phyloP scores from a whole-genome alignment of 1,140 invertebrate genomes.

The Marisa cornuarietis region DNA sequence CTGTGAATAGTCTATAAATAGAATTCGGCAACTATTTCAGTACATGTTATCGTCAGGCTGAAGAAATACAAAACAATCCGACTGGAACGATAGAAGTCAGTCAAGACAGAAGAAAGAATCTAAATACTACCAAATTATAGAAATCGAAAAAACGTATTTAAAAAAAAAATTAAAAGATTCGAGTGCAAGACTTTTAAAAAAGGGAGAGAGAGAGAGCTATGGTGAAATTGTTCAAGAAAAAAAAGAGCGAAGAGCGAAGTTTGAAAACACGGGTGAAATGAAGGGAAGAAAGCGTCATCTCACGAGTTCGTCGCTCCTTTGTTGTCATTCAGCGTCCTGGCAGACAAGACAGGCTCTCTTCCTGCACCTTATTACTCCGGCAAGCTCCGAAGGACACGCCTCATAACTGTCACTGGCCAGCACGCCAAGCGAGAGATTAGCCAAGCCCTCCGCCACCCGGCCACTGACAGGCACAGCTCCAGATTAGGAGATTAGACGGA shows the following conservation, averaged over 20 bases:
- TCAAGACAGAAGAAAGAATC: not conserved
- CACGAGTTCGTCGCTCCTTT: too few species aligned
- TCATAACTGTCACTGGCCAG: too few species aligned
- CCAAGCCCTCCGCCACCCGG: too few species aligned
- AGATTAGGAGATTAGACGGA: too few species aligned
- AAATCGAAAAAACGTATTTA: not conserved
- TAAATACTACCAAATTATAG: too few species aligned
- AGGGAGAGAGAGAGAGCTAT: not conserved
- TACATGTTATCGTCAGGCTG: not conserved
- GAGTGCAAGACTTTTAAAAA: not conserved
- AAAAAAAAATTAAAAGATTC: not conserved
- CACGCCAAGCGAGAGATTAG: too few species aligned
- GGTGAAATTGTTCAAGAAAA: not conserved
- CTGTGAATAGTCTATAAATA: not conserved
- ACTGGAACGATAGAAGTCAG: too few species aligned
- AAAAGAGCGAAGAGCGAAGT: not conserved
- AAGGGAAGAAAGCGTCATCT: not conserved
- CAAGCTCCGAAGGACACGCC: too few species aligned
- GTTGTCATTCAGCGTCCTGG: not conserved
- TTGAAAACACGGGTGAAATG: not conserved
- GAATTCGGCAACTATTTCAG: not conserved
- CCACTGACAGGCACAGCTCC: too few species aligned
- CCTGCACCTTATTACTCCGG: too few species aligned
- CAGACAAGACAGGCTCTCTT: not conserved
- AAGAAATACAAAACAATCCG: not conserved